phyloP scores from a whole-genome alignment of 2,797 vertebrate genomes.

The Percopsis omiscomaycus region DNA sequence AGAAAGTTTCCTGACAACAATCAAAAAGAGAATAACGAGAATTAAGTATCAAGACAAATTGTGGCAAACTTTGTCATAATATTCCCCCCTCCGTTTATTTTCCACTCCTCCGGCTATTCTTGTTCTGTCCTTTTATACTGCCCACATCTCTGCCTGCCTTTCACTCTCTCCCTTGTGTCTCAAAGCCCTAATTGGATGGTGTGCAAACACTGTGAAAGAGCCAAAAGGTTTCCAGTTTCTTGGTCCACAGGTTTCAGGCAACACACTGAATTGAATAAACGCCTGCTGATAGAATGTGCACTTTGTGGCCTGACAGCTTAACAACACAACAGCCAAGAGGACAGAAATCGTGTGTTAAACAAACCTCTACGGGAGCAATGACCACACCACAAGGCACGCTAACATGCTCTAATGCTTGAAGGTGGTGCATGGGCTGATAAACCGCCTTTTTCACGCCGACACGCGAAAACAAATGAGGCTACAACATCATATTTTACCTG shows the following conservation, averaged over 20 bases:
- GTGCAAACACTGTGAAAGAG: slow-evolving; percentile 48
- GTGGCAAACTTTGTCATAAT: not conserved
- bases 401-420: slow-evolving; percentile 36
- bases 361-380: slow-evolving; percentile 16
- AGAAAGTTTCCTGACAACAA: too few species aligned
- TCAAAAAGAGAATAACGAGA: not conserved
- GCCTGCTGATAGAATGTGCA: slow-evolving; percentile 59
- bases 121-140: slow-evolving; percentile 36
- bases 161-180: slow-evolving; percentile 37
- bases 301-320: slow-evolving; percentile 56
- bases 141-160: slow-evolving; percentile 35
- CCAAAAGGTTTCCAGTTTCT: slow-evolving; percentile 59
- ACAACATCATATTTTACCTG: too few species aligned
- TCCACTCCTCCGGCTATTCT: slow-evolving; percentile 5
- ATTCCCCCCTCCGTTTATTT: slow-evolving; percentile 26
- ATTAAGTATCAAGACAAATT: not conserved
- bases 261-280: slow-evolving; percentile 53
- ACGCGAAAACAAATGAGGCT: too few species aligned
- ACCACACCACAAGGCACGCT: slow-evolving; percentile 25
- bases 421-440: slow-evolving; percentile 8
- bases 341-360: slow-evolving; percentile 34
- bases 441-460: too few species aligned
- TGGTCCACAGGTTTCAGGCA: slow-evolving; percentile 54
- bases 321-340: slow-evolving; percentile 45
- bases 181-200: slow-evolving; percentile 59